These are phyloP conservation scores for Euthynnus affinis DNA, from an alignment of 2,797 vertebrate genomes.

Conservation along the genomic window DNA sequence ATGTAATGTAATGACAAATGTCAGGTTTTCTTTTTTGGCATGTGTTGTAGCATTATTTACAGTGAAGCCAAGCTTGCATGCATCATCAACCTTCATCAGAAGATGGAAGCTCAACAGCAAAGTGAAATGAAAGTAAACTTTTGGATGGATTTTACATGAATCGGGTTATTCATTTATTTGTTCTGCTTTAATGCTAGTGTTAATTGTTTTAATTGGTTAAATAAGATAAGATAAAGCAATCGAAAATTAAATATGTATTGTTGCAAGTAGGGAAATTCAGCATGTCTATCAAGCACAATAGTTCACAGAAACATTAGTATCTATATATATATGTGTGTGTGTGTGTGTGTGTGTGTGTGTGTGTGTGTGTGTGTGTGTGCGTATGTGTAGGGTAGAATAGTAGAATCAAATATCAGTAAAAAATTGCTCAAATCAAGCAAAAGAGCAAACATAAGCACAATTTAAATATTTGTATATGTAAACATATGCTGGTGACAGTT, in stretches of 20 bases:
- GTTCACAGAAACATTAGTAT: background rate
- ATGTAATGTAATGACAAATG: conserved; percentile 82
- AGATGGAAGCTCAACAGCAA: background rate
- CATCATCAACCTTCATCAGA: conserved; percentile 19
- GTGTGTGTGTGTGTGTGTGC: no score
- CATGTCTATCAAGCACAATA: background rate
- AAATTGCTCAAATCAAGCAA: background rate
- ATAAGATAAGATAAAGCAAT: no score
- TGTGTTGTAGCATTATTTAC: conserved; percentile 9
- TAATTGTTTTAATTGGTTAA: no score
- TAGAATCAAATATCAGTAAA: background rate
- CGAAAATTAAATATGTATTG: background rate
- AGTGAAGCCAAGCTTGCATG: conserved; percentile 40
- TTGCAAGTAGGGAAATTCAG: background rate
- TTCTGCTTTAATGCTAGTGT: background rate
- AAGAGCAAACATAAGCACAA: background rate
- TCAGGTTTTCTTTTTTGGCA: conserved; percentile 64
- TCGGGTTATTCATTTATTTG: background rate
- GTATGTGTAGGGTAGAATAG: background rate
- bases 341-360: no score
- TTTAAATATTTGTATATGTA: background rate
- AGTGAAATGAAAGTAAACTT: background rate
- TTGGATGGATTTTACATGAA: conserved; percentile 3
- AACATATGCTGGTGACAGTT: background rate
- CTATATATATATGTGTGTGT: no score